Percentiles rank a stretch among this genome's conserved stretches.
phyloP scores from a whole-genome alignment of 2,113 vertebrate species.

The Dicrurus megarhynchus region DNA sequence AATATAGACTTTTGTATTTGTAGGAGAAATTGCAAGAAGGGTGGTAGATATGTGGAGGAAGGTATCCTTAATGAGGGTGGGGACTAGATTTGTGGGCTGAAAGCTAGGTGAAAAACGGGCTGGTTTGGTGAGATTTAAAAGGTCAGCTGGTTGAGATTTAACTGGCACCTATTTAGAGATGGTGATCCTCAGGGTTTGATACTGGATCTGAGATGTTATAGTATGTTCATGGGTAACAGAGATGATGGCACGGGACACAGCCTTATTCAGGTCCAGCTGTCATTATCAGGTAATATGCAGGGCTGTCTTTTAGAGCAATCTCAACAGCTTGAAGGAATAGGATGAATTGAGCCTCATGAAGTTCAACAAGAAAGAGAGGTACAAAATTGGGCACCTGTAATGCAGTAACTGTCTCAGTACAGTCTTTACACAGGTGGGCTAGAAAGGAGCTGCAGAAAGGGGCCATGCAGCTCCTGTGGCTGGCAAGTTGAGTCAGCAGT shows the following conservation, averaged over 20 bases:
- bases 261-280: not conserved
- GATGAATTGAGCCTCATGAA: not conserved
- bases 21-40: not conserved
- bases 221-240: not conserved
- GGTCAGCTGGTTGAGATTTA: not conserved
- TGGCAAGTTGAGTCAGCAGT: not conserved
- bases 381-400: not conserved
- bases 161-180: not conserved
- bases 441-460: not conserved
- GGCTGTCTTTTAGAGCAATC: not conserved
- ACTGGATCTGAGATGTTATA: not conserved
- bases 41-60: not conserved
- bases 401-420: not conserved
- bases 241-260: not conserved
- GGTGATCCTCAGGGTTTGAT: not conserved
- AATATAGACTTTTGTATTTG: accelerated
- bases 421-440: not conserved
- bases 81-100: not conserved
- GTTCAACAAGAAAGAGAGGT: not conserved
- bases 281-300: not conserved
- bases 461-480: not conserved
- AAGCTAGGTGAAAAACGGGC: not conserved
- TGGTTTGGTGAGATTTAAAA: not conserved
- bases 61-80: not conserved
- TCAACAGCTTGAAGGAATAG: not conserved